These are phyloP conservation scores for Papilio helenus DNA, from an alignment of 1,140 invertebrate genomes.

Conservation along the genomic window DNA sequence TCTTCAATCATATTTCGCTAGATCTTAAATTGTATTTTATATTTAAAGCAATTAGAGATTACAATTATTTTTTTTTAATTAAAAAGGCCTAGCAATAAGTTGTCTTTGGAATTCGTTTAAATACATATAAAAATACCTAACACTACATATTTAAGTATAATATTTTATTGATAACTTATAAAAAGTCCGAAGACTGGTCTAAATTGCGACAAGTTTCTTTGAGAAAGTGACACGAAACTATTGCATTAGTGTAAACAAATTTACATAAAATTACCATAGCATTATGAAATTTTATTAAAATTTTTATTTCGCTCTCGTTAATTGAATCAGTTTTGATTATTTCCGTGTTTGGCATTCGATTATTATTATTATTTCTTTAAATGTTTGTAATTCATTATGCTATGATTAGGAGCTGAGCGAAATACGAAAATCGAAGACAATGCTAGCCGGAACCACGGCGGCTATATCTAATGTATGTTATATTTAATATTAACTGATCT, in stretches of 20 bases:
- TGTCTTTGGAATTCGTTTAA: not conserved
- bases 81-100: not conserved
- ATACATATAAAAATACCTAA: not conserved
- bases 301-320: conserved; percentile 21
- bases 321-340: conserved; percentile 31
- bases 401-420: conserved; percentile 41
- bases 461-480: conserved; percentile 40
- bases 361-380: conserved; percentile 34
- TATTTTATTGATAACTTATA: not conserved
- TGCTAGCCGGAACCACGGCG: conserved; percentile 40
- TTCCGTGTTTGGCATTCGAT: conserved; percentile 31
- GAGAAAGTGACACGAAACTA: conserved; percentile 5
- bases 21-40: not conserved
- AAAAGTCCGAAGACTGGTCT: not conserved
- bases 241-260: conserved; percentile 26
- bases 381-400: conserved; percentile 39
- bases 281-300: conserved; percentile 36
- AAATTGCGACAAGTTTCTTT: conserved; percentile 17
- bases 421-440: conserved; percentile 41
- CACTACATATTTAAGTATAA: not conserved
- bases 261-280: conserved; percentile 35
- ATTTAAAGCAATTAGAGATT: not conserved
- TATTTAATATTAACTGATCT: conserved; percentile 41
- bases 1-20: not conserved
- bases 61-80: not conserved